Evolutionary conservation across 2,797 vertebrate genomes (phyloP), one percentile per base, ranked within the genome.

Genomic region (Lacerta agilis): DNA sequence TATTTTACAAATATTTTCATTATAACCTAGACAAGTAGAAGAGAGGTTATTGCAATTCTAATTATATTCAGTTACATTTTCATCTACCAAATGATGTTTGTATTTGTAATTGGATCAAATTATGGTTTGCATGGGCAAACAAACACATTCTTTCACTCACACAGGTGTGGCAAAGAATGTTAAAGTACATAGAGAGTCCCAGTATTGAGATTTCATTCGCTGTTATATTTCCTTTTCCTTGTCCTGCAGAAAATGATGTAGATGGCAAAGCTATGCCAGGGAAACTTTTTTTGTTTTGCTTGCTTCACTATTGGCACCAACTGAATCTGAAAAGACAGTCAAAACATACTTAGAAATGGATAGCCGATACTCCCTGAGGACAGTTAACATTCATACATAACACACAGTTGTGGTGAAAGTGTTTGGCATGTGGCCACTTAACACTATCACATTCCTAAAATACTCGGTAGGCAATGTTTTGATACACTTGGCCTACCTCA

Each of bases 351-450:
- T 3, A 11, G 55, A 92, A 85, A 66, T 88, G 79, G 8, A 11
- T 79, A 90, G 72, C 55, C 88, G 64, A 93, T 93, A 86, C 38
- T 93, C 85, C 90, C 94, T 87, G 79, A 73, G 93, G 94, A 77
- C 69, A 88, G 81, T 85, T 85, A 20, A 80, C 64, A 83, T 75
- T 66, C 92, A 91, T 43, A 90, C 82, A 88, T 81, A 86, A 79
- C 20, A n/a, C 83, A 45, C 87, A 83, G 86, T 83, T 29, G 84
- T 86, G 77, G 82, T 88, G 73, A 58, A 73, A 69, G 38, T 61
- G 38, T 83, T 87, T 94, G 90, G 92, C 92, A 36, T 13, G 0
- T 4, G n/a, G 91, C 94, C 78, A 92, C 78, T 90, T 90, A 81
- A 66, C 66, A 27, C 85, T 79, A 90, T 93, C 88, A 10, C 83